A percentile compares a stretch with the other conserved stretches of the same genome.
Evolutionary conservation across 2,888 invertebrate genomes (phyloP).

Genomic region (Strigamia crassipes): DNA sequence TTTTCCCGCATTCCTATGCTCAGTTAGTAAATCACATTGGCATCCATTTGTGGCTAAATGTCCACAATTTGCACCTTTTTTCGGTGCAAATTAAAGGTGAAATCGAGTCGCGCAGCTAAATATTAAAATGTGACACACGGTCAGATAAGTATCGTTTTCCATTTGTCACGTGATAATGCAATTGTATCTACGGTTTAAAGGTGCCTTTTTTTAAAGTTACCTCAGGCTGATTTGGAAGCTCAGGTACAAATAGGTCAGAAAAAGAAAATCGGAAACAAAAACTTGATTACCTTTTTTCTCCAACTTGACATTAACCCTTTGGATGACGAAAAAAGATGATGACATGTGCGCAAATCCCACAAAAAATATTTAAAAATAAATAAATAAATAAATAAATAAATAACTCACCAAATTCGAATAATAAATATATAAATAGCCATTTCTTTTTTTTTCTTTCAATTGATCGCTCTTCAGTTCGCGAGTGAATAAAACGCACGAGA

Average conservation of each 20-base stretch:
- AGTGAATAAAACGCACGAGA: neutral
- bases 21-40: conserved; percentile 38
- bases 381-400: neutral
- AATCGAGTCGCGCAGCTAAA: neutral
- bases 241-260: conserved; percentile 40
- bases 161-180: conserved; percentile 17
- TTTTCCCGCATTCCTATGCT: conserved; percentile 38
- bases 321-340: conserved; percentile 7
- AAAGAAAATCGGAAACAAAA: conserved; percentile 31
- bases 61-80: conserved; percentile 40
- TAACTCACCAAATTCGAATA: conserved; percentile 35
- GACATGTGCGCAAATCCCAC: conserved; percentile 14
- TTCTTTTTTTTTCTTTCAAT: neutral
- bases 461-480: neutral
- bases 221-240: conserved; percentile 1
- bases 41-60: conserved; percentile 40
- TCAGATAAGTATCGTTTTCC: conserved; percentile 1
- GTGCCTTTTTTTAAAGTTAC: conserved; percentile 24
- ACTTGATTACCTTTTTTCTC: conserved; percentile 36
- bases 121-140: neutral
- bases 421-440: neutral
- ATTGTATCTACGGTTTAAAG: conserved; percentile 36
- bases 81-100: conserved; percentile 8
- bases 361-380: too few species aligned
- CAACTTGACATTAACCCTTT: conserved; percentile 36